Evolutionary conservation across 2,888 invertebrate genomes (phyloP), one percentile per base, ranked within the genome.

Genomic region (Eilema sororculum): DNA sequence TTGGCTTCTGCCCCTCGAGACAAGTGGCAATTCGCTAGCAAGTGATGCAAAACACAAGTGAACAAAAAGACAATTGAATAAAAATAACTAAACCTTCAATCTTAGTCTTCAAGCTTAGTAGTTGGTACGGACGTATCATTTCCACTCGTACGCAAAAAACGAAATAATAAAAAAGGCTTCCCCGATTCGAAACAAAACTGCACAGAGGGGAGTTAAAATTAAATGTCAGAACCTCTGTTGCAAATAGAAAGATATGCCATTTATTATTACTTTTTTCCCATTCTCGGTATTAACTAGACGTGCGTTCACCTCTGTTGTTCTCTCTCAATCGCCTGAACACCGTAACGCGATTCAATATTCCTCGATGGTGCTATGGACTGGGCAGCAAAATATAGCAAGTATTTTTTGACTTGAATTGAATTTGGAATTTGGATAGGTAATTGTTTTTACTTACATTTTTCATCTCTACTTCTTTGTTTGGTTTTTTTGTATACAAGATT

Each of bases 151-250:
- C 74, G 78, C 78, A 83, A 82, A 87, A 83, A 84, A 78, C 73
- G 78, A 77, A 76, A 83, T 83, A 85, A 86, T 82, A 78, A 83
- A 86, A 86, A 86, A 82, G 74, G 81, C 76, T 77, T 78, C 76
- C 75, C 76, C 78, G 79, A 80, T 80, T 85, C 80, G 81, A 82
- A 86, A 86, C 72, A 82, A 74, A 80, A 75, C 79, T 77, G 78
- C 76, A 85, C 87, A 91, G 89, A 90, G 88, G 81, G 84, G 82
- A 87, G 87, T 87, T 86, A 83, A 90, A 91, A 91, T 91, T 88
- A 89, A 90, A 89, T 86, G 90, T 90, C 91, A 89, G 77, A 71
- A 76, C 24, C 79, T 82, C 76, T 80, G 82, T 79, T 83, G 77
- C 75, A 80, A 80, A 87, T 87, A 83, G 87, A 86, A 88, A 88